Percentiles rank a stretch among this genome's conserved stretches.
Conservation (phyloP, 1,140 invertebrate species). For the Eumaeus atala region DNA sequence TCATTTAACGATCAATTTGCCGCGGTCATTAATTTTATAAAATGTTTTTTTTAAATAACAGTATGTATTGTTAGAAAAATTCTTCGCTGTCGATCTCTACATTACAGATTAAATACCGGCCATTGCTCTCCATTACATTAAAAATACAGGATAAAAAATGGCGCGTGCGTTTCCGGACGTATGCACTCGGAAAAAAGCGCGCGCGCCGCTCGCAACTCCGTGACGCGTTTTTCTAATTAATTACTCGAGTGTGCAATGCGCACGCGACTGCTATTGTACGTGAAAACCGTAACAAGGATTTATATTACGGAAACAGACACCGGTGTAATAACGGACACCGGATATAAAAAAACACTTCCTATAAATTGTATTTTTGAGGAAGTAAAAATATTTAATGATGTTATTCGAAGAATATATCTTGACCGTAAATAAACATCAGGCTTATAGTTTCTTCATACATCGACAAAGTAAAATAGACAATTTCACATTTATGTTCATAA, state of each 20-base stretch:
- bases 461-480: too few relatives aligned
- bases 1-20: conserved; percentile 3
- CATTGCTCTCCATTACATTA: conserved; percentile 49
- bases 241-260: conserved; percentile 32
- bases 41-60: conserved; percentile 12
- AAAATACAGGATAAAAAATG: conserved; percentile 45
- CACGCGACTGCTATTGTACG: conserved; percentile 30
- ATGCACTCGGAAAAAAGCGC: conserved; percentile 39
- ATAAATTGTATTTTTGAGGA: not conserved
- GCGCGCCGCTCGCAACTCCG: conserved; percentile 36
- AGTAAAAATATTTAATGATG: too few relatives aligned
- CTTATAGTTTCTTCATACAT: too few relatives aligned
- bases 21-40: conserved; percentile 12
- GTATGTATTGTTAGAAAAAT: conserved; percentile 9
- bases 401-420: too few relatives aligned
- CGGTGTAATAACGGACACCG: conserved; percentile 7
- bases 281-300: conserved; percentile 22
- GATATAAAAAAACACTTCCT: conserved; percentile 1
- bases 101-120: conserved; percentile 23
- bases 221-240: conserved; percentile 57
- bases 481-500: too few relatives aligned
- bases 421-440: too few relatives aligned
- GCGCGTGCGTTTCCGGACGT: conserved; percentile 48
- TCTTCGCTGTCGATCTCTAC: conserved; percentile 15
- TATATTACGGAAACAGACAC: conserved; percentile 23